Evolutionary conservation across 2,797 vertebrate genomes (phyloP).

Genomic region (Acipenser oxyrinchus): DNA sequence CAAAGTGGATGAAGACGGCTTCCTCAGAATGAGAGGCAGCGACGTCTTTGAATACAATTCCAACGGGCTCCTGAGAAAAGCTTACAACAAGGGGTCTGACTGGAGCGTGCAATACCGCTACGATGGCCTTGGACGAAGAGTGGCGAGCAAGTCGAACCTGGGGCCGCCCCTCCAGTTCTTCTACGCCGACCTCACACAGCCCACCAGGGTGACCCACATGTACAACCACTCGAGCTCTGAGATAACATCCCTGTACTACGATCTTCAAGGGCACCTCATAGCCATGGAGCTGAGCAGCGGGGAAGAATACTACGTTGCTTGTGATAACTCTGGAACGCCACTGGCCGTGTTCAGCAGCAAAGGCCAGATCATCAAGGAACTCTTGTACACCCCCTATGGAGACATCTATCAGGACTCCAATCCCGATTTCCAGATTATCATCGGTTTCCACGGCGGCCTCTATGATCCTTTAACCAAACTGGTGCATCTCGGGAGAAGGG

Average conservation of each 20-base stretch:
- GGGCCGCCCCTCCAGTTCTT: constrained; percentile 91
- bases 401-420: constrained; percentile 94
- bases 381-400: constrained; percentile 90
- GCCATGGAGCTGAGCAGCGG: constrained; percentile 98
- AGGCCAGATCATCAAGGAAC: constrained; percentile 87
- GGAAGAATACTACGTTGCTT: constrained; percentile 94
- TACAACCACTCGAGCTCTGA: constrained; percentile 91
- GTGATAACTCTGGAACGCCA: constrained; percentile 86
- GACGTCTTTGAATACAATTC: constrained; percentile 91
- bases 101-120: constrained; percentile 84
- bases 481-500: constrained; percentile 84
- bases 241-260: constrained; percentile 95
- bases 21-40: constrained; percentile 85
- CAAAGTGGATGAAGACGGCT: constrained; percentile 89
- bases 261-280: constrained; percentile 96
- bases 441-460: constrained; percentile 93
- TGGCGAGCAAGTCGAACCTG: constrained; percentile 78
- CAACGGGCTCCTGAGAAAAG: constrained; percentile 81
- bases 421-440: constrained; percentile 80
- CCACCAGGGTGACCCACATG: constrained; percentile 88
- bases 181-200: constrained; percentile 88
- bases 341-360: constrained; percentile 89
- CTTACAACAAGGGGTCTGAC: constrained; percentile 73
- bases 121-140: constrained; percentile 86
- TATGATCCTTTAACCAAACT: constrained; percentile 86